Evolutionary conservation across 2,888 invertebrate species (phyloP).

Genomic region (Gasteruption jaculator): DNA sequence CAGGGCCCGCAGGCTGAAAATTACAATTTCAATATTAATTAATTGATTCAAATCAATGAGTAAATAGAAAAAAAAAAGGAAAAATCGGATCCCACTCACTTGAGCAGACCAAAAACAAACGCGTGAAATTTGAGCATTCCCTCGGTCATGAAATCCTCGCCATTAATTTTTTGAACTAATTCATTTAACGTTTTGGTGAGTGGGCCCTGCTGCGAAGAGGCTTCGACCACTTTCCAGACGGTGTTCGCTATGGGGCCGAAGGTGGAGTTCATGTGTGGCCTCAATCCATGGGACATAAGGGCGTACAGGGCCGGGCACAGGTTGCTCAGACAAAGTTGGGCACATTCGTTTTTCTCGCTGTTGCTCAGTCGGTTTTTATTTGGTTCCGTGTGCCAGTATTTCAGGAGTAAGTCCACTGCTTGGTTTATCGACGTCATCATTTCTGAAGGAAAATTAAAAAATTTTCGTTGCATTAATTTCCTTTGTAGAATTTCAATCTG

Average conservation of each 20-base stretch:
- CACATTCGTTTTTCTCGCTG: slow-evolving; percentile 62
- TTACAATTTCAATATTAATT: too few species aligned
- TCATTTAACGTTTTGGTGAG: slow-evolving; percentile 80
- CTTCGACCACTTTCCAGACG: slow-evolving; percentile 87
- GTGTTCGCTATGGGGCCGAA: slow-evolving; percentile 83
- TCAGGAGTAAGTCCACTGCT: slow-evolving; percentile 70
- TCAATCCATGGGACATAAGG: slow-evolving; percentile 79
- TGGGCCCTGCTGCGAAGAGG: slow-evolving; percentile 81
- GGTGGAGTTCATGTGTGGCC: slow-evolving; percentile 74
- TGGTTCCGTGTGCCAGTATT: slow-evolving; percentile 62
- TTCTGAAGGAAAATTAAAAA: slow-evolving; percentile 52
- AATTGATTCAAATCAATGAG: neutral
- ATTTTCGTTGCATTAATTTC: slow-evolving; percentile 1
- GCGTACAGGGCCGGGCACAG: slow-evolving; percentile 82
- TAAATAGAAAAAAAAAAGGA: neutral
- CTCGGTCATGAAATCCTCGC: slow-evolving; percentile 77
- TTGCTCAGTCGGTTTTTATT: slow-evolving; percentile 54
- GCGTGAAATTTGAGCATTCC: slow-evolving; percentile 85
- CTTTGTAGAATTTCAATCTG: too few species aligned
- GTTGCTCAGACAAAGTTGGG: slow-evolving; percentile 69
- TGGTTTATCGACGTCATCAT: slow-evolving; percentile 70
- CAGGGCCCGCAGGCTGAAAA: slow-evolving; percentile 71
- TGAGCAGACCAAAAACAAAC: slow-evolving; percentile 80
- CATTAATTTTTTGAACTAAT: slow-evolving; percentile 76
- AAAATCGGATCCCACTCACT: slow-evolving; percentile 57